Percentiles rank a stretch among this genome's conserved stretches.
These are phyloP conservation scores for Cepaea nemoralis DNA, from an alignment of 1,140 invertebrate genomes.

Conservation along the genomic window DNA sequence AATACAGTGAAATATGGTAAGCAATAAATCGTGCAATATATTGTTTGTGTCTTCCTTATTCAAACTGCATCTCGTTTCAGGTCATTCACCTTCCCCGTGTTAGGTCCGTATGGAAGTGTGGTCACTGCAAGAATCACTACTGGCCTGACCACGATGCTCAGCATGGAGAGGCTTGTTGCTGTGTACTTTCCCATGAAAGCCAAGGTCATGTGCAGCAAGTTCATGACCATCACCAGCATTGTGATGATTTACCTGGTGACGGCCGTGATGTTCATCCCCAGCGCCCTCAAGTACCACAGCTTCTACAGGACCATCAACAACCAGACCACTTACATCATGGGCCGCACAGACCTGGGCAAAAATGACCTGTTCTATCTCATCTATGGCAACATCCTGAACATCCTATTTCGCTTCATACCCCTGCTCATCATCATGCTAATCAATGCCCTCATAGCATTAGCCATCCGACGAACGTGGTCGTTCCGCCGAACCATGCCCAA, in stretches of 20 bases:
- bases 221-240: constrained; percentile 51
- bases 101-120: constrained; percentile 61
- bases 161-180: constrained; percentile 61
- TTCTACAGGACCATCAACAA: constrained; percentile 36
- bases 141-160: constrained; percentile 57
- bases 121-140: constrained; percentile 63
- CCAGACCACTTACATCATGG: constrained; percentile 41
- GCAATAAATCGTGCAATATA: too few species aligned
- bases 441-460: constrained; percentile 54
- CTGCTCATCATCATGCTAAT: constrained; percentile 54
- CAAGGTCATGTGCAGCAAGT: constrained; percentile 55
- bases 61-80: too few species aligned
- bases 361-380: constrained; percentile 54
- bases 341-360: constrained; percentile 49
- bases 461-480: constrained; percentile 54
- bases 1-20: too few species aligned
- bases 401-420: constrained; percentile 59
- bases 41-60: too few species aligned
- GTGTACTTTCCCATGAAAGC: constrained; percentile 64
- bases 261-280: constrained; percentile 57
- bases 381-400: constrained; percentile 58
- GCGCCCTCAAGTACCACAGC: constrained; percentile 55
- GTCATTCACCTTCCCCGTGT: constrained; percentile 53
- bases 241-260: constrained; percentile 57
- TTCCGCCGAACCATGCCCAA: constrained; percentile 48